Percentiles rank a stretch among this genome's conserved stretches.
Evolutionary conservation across 2,888 invertebrate species (phyloP).

Genomic region (Oxyteleia sp.): DNA sequence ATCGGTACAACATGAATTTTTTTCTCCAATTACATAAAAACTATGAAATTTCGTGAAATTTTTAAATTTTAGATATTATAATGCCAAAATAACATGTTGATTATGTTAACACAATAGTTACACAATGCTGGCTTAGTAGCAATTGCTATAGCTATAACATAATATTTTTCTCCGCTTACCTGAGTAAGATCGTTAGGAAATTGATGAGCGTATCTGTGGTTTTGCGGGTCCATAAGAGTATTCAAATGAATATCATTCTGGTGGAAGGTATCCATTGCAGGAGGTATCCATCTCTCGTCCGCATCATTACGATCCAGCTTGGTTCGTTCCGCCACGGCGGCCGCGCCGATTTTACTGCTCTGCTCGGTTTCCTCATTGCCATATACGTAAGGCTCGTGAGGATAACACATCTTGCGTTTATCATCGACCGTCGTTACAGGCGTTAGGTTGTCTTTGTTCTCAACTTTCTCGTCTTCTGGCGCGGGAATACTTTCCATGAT

Average conservation of each 20-base stretch:
- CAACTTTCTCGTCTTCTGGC: slow-evolving; percentile 53
- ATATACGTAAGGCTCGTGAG: slow-evolving; percentile 82
- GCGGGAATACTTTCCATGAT: slow-evolving; percentile 50
- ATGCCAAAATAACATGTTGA: no score
- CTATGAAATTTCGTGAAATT: no score
- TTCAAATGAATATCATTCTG: slow-evolving; percentile 82
- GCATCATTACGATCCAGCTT: slow-evolving; percentile 88
- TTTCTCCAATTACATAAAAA: no score
- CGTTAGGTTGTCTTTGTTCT: slow-evolving; percentile 63
- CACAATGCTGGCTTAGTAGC: no score
- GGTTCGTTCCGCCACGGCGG: slow-evolving; percentile 84
- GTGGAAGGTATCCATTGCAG: slow-evolving; percentile 87
- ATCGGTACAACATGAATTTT: no score
- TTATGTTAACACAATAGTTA: no score
- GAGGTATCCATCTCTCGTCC: slow-evolving; percentile 91
- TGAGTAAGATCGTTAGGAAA: slow-evolving; percentile 81
- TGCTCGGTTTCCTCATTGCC: slow-evolving; percentile 85
- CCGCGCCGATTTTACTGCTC: slow-evolving; percentile 83
- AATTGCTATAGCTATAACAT: slow-evolving; percentile 12
- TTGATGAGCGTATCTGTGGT: slow-evolving; percentile 84
- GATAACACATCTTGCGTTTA: slow-evolving; percentile 83
- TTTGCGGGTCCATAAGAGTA: slow-evolving; percentile 84
- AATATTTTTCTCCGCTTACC: no score
- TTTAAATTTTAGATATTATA: no score
- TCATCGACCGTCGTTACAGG: slow-evolving; percentile 76